phyloP scores from a whole-genome alignment of 2,888 invertebrate genomes.

The Patella pellucida region DNA sequence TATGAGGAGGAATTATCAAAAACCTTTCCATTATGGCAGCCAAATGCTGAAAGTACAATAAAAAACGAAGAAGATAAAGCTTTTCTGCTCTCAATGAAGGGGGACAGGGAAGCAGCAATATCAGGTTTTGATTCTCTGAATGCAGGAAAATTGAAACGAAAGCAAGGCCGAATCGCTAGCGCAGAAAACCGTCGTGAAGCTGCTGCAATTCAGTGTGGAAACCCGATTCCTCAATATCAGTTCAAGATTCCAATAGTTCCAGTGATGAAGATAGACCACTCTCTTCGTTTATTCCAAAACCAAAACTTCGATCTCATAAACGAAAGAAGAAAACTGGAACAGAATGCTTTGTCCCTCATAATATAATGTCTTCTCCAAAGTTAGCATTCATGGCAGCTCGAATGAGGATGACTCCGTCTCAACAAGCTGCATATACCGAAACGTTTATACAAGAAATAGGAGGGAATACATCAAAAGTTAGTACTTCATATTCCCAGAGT shows the following conservation, averaged over 20 bases:
- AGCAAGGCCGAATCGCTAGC: background rate
- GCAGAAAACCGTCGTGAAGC: background rate
- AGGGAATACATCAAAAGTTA: background rate
- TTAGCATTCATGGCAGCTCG: background rate
- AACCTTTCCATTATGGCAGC: background rate
- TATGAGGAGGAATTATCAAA: background rate
- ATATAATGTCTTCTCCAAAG: background rate
- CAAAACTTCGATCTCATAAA: background rate
- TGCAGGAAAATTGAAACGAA: background rate
- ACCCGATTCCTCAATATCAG: background rate
- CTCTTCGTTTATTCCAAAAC: background rate
- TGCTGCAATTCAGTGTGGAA: background rate
- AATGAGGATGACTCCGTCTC: background rate
- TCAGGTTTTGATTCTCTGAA: background rate
- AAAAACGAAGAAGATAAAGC: background rate
- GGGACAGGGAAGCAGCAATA: background rate
- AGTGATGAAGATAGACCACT: background rate
- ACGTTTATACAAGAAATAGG: background rate
- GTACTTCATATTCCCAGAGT: background rate
- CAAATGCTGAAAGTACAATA: background rate
- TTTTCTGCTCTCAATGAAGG: background rate
- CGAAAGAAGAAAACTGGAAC: background rate
- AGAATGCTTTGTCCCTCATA: background rate
- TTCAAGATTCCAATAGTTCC: background rate
- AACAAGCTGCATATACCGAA: background rate